These are phyloP conservation scores for Drosophila nr. perissopoda DNA, from an alignment of 2,888 invertebrate species.

Conservation along the genomic window DNA sequence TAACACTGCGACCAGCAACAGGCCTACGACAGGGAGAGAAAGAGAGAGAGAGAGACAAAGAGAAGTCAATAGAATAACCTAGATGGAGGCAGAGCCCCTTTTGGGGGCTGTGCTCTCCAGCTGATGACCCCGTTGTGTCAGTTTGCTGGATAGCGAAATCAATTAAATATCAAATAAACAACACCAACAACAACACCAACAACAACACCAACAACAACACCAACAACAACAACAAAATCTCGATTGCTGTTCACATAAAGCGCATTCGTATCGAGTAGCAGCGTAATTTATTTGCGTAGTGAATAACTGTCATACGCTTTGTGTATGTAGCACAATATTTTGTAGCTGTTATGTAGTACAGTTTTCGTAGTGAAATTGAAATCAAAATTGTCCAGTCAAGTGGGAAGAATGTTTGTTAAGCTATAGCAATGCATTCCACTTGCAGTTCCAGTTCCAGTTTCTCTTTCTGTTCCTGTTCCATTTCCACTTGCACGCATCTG, in stretches of 20 bases:
- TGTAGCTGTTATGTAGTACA: constrained; percentile 45
- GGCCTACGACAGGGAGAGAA: neutral
- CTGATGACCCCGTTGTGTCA: constrained; percentile 56
- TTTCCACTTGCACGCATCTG: neutral
- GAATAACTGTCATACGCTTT: constrained; percentile 47
- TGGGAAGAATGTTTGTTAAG: constrained; percentile 30
- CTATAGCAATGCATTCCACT: constrained; percentile 40
- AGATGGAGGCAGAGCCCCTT: constrained; percentile 23
- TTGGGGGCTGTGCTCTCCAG: constrained; percentile 41
- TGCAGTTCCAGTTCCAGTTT: too few species aligned
- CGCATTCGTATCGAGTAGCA: constrained; percentile 20
- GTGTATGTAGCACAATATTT: neutral
- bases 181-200: constrained; percentile 17
- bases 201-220: constrained; percentile 10
- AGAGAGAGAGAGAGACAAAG: neutral
- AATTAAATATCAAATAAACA: constrained; percentile 56
- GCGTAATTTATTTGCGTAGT: constrained; percentile 55
- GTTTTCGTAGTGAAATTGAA: constrained; percentile 63
- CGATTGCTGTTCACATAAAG: constrained; percentile 33
- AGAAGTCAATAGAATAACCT: neutral
- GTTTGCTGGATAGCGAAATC: constrained; percentile 50
- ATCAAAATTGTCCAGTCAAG: constrained; percentile 58
- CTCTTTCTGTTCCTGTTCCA: too few species aligned
- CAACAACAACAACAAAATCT: constrained; percentile 37
- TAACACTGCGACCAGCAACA: constrained; percentile 35